These are phyloP conservation scores for Oxygymnocypris stewartii DNA, from an alignment of 2,113 vertebrate species.

Conservation along the genomic window DNA sequence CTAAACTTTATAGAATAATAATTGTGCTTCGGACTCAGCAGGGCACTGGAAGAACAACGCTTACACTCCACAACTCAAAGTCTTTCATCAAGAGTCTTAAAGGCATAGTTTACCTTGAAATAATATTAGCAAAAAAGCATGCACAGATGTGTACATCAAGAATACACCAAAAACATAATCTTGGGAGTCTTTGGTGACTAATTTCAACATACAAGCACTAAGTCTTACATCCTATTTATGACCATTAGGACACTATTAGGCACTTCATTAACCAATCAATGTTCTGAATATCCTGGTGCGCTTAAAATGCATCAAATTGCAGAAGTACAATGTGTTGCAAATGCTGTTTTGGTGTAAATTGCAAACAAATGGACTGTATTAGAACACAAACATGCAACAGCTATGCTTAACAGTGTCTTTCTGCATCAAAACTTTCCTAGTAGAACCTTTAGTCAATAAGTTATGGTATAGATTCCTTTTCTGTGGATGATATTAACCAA, in stretches of 20 bases:
- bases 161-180: too few species aligned
- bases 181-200: background rate
- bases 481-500: background rate
- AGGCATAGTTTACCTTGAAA: background rate
- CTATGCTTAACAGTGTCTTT: background rate
- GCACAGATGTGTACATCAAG: background rate
- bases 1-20: constrained; percentile 54
- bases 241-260: background rate
- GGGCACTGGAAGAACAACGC: background rate
- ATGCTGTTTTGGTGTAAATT: background rate
- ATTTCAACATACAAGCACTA: too few species aligned
- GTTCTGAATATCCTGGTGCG: background rate
- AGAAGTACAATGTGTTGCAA: background rate
- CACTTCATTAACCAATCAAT: background rate
- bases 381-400: background rate
- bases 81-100: constrained; percentile 1
- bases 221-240: too few species aligned
- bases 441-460: background rate
- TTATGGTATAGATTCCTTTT: background rate
- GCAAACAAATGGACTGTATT: background rate
- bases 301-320: background rate
- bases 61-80: background rate
- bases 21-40: background rate
- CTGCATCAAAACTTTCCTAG: background rate
- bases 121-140: background rate